Base-by-base conservation (phyloP, 2,888 invertebrate genomes). In the Phragmatobia fuliginosa region DNA sequence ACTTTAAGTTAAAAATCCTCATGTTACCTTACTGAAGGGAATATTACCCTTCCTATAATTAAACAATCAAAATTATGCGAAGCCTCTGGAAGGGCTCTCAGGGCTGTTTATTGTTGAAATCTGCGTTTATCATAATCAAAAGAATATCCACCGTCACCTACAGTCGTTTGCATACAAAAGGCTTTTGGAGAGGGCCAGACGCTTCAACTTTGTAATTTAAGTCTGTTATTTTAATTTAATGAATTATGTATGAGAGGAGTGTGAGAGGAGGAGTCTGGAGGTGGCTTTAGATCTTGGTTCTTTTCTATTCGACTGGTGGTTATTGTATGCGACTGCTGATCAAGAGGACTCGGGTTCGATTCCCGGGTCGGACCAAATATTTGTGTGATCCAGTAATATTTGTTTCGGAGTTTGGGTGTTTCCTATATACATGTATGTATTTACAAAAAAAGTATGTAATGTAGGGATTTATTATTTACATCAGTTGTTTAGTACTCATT, bases 121-220 rank as follows among this genome's bases (percentile, higher is more conserved):
- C 31, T 28, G 1, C 49, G 61, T 67, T 75, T 77, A 78, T 69
- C 66, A 78, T 73, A 78, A 78, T 70, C 67, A 66, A 25, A 70
- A 67, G 76, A 75, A 70, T 52, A 62, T 56, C 59, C 38, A 28
- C 60, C 56, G 31, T 33, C 66, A 36, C 62, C 65, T 62, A 21
- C 28, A 16, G 56, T 72, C 73, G 58, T 79, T 79, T 62, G 79
- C 79, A 79, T 79, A 68, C 71, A 75, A 79, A 79, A 75, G 78
- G 62, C 25, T 49, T 45, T 16, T 25, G 36, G n/a, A 41, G 56
- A 38, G 36, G 33, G 38, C 28, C 32, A n/a, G 56, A 18, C 56
- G 36, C 41, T 58, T 52, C 18, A 58, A 62, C 71, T 68, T 63
- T 14, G 60, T 70, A 45, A 73, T 71, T 69, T 74, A 71, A 52